A percentile compares a stretch with the other conserved stretches of the same genome.
Evolutionary conservation across 35 echinoderm and acorn worm species (phyloP).

Genomic region (Ptychodera flava): DNA sequence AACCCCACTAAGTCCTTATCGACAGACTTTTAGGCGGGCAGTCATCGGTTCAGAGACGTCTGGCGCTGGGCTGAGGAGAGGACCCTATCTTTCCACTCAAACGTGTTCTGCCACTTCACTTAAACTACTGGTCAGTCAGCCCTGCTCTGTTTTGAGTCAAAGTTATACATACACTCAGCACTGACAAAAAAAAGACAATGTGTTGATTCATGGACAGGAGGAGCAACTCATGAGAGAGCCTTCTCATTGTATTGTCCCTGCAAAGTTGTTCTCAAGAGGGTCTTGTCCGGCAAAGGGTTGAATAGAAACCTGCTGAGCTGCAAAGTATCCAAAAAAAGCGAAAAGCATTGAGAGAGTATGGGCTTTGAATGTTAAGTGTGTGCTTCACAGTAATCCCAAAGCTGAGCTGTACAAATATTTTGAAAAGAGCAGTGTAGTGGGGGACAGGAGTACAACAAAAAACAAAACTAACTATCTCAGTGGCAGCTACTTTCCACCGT

Average conservation of each 20-base stretch:
- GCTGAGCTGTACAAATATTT: not conserved
- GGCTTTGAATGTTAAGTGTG: not conserved
- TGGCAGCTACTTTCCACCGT: too few species aligned
- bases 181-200: not conserved
- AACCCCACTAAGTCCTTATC: too few species aligned
- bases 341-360: not conserved
- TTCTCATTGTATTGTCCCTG: not conserved
- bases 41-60: too few species aligned
- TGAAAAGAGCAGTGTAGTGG: not conserved
- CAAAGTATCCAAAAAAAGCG: not conserved
- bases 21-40: too few species aligned
- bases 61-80: too few species aligned
- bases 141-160: too few species aligned
- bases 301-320: not conserved
- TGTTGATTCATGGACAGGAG: not conserved
- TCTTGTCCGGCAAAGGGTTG: too few species aligned
- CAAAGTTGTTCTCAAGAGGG: not conserved
- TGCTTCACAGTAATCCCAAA: not conserved
- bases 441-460: not conserved
- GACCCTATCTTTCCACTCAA: too few species aligned
- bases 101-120: too few species aligned
- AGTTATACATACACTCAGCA: too few species aligned
- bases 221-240: not conserved
- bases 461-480: constrained; percentile 2
- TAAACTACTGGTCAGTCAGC: too few species aligned